A percentile compares a stretch with the other conserved stretches of the same genome.
These are phyloP conservation scores for Furcifer pardalis DNA, from an alignment of 2,797 vertebrate genomes.

Conservation along the genomic window DNA sequence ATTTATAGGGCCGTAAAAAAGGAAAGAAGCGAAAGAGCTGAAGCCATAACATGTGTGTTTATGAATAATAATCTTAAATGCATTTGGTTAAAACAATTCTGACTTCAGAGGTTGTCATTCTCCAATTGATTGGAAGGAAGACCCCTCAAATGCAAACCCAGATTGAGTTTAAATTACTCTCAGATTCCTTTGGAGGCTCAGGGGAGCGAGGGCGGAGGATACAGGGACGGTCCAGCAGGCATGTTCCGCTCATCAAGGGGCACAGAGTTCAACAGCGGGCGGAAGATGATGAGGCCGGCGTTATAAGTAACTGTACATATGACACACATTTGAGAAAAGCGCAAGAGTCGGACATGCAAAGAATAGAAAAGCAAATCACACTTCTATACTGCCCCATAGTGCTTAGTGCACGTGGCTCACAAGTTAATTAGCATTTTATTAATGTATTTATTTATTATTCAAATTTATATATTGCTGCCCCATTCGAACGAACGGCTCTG, in stretches of 20 bases:
- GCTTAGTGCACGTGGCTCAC: too few relatives aligned
- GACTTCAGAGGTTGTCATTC: constrained; percentile 47
- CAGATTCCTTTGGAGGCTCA: not conserved
- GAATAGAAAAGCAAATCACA: too few relatives aligned
- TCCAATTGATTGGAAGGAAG: constrained; percentile 38
- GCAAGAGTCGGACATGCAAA: not conserved
- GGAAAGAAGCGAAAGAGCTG: constrained; percentile 67
- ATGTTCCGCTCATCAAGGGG: constrained; percentile 1
- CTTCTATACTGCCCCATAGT: too few relatives aligned
- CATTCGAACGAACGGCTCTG: too few relatives aligned
- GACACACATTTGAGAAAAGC: not conserved
- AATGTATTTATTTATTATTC: too few relatives aligned
- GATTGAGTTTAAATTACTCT: constrained; percentile 33
- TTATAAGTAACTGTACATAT: not conserved
- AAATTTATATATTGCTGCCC: too few relatives aligned
- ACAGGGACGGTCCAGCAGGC: not conserved
- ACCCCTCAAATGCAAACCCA: constrained; percentile 14
- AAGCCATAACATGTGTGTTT: constrained; percentile 68
- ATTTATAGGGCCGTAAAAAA: constrained; percentile 71
- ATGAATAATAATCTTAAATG: constrained; percentile 71
- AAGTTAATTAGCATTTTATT: too few relatives aligned
- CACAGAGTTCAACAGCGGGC: too few relatives aligned
- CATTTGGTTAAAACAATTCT: constrained; percentile 58
- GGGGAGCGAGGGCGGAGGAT: constrained; percentile 6
- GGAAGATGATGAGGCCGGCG: not conserved